Evolutionary conservation across 2,888 invertebrate genomes (phyloP).

Genomic region (Platycheirus rosarum): DNA sequence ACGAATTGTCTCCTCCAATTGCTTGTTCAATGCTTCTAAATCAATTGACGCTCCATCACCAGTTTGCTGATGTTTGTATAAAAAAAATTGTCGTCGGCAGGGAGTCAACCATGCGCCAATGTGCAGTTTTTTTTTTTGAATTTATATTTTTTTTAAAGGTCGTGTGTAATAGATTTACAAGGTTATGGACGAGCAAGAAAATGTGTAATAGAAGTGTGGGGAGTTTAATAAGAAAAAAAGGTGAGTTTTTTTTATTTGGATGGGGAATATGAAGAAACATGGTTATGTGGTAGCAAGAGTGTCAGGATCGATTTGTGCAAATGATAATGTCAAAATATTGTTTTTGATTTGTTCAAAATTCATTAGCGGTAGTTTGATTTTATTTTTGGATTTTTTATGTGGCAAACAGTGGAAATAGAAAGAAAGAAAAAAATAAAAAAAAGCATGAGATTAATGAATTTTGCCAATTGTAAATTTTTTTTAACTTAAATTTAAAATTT

Average conservation of each 20-base stretch:
- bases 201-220: conserved; percentile 45
- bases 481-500: conserved; percentile 42
- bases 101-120: conserved; percentile 27
- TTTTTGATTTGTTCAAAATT: conserved; percentile 53
- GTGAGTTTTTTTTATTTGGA: conserved; percentile 48
- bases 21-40: conserved; percentile 81
- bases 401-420: conserved; percentile 68
- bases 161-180: conserved; percentile 47
- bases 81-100: conserved; percentile 45
- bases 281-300: conserved; percentile 54
- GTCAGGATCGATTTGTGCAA: conserved; percentile 57
- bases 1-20: conserved; percentile 82
- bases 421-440: conserved; percentile 66
- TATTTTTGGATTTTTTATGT: too few species aligned
- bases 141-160: conserved; percentile 10
- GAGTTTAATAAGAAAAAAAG: conserved; percentile 48
- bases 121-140: conserved; percentile 31
- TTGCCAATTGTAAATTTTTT: conserved; percentile 65
- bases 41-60: conserved; percentile 80
- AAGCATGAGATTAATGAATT: conserved; percentile 74
- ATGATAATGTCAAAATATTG: conserved; percentile 68
- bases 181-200: conserved; percentile 41
- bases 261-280: conserved; percentile 41
- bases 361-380: conserved; percentile 58
- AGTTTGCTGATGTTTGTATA: conserved; percentile 66